Percentiles rank a stretch among this genome's conserved stretches.
These are phyloP conservation scores for Camponotus vicinus DNA, from an alignment of 1,140 invertebrate genomes.

Conservation along the genomic window DNA sequence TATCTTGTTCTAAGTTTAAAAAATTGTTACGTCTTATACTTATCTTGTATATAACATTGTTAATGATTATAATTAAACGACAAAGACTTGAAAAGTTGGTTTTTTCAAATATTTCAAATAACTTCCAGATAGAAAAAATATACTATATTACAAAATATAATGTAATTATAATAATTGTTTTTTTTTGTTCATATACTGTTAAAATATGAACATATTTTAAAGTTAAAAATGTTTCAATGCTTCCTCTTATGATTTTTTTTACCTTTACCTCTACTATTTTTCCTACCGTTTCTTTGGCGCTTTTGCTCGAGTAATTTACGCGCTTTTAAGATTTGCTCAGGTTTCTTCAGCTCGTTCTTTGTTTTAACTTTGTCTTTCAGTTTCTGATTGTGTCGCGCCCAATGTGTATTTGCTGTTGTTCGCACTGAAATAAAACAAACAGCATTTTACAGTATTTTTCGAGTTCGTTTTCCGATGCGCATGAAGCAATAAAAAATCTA, in stretches of 20 bases:
- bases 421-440: constrained; percentile 74
- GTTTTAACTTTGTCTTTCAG: constrained; percentile 84
- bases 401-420: constrained; percentile 86
- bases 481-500: too few species aligned
- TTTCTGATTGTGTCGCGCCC: constrained; percentile 89
- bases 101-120: background rate
- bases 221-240: constrained; percentile 66
- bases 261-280: constrained; percentile 74
- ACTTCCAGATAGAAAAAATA: background rate
- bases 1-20: background rate
- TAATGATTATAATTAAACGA: background rate
- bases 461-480: too few species aligned
- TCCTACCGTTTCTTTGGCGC: constrained; percentile 82
- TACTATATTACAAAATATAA: background rate
- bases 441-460: constrained; percentile 21
- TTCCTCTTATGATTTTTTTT: constrained; percentile 76
- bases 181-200: too few species aligned
- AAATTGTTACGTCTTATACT: too few species aligned
- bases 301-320: constrained; percentile 88
- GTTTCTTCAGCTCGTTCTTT: constrained; percentile 88
- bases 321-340: constrained; percentile 91
- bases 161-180: background rate
- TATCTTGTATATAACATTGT: background rate
- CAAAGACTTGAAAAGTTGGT: too few species aligned
- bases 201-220: constrained; percentile 6